Evolutionary conservation across 2,113 vertebrate genomes (phyloP).

Genomic region (Deroptyus accipitrinus): DNA sequence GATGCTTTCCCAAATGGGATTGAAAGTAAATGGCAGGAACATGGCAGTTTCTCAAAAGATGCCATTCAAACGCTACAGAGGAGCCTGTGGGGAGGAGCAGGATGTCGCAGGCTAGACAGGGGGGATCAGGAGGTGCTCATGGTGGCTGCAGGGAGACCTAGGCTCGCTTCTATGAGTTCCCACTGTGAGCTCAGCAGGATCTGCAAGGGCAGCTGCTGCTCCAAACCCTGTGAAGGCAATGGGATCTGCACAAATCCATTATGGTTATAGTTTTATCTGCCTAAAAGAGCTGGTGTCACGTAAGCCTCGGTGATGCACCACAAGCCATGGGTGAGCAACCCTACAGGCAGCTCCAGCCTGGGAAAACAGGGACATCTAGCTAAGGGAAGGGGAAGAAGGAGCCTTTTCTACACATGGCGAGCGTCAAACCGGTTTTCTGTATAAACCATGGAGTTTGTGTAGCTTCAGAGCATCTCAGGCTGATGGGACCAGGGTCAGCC

Average conservation of each 20-base stretch:
- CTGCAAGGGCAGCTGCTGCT: neutral
- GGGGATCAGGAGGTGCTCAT: neutral
- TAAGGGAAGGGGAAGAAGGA: fast-evolving
- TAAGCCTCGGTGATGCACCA: neutral
- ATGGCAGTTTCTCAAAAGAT: neutral
- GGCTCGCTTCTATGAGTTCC: neutral
- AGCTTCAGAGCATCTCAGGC: neutral
- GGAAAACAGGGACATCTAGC: neutral
- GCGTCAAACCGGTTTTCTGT: neutral
- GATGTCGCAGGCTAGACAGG: neutral
- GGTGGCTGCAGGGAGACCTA: neutral
- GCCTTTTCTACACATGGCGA: neutral
- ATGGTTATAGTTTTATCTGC: fast-evolving
- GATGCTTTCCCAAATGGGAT: neutral
- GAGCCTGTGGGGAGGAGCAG: neutral
- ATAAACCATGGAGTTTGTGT: fast-evolving
- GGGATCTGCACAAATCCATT: fast-evolving
- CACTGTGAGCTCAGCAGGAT: neutral
- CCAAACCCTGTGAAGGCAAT: fast-evolving
- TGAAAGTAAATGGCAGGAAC: neutral
- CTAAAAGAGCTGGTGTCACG: neutral
- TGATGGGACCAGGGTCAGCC: neutral
- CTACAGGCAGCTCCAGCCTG: neutral
- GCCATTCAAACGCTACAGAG: neutral
- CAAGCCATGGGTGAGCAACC: neutral